Evolutionary conservation across 1,140 invertebrate genomes (phyloP).

Genomic region (Drosophila suzukii): DNA sequence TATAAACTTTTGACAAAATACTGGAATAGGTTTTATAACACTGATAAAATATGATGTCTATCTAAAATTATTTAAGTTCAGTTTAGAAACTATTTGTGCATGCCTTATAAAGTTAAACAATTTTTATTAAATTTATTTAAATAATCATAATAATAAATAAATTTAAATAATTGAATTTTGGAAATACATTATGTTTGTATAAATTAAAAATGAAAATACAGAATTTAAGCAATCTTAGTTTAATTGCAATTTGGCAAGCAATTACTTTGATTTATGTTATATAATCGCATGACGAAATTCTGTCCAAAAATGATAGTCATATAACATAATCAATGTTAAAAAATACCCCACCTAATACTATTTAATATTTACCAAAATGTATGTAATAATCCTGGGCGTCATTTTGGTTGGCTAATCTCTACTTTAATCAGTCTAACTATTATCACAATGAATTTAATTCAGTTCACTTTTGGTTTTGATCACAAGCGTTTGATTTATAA

Average conservation of each 20-base stretch:
- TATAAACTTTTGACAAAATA: neutral
- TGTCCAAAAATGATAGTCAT: neutral
- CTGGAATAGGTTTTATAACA: neutral
- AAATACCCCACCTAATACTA: neutral
- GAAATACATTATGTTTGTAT: neutral
- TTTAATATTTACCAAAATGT: constrained; percentile 75
- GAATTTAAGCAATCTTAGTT: too few species aligned
- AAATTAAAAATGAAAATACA: too few species aligned
- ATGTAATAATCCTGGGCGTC: constrained; percentile 79
- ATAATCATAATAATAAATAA: too few species aligned
- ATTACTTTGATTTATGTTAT: neutral
- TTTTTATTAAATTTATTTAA: too few species aligned
- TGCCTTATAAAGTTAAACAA: too few species aligned
- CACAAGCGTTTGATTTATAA: constrained; percentile 34
- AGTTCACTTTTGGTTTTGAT: constrained; percentile 31
- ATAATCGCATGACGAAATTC: constrained; percentile 6
- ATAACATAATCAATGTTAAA: neutral
- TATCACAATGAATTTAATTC: constrained; percentile 58
- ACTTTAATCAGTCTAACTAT: constrained; percentile 64
- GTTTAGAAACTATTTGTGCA: too few species aligned
- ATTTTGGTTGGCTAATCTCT: constrained; percentile 52
- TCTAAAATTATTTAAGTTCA: too few species aligned
- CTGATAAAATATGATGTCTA: too few species aligned
- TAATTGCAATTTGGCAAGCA: too few species aligned
- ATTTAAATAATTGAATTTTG: too few species aligned